Evolutionary conservation across 1,140 invertebrate species (phyloP), one percentile per base, ranked within the genome.

Genomic region (Orchestia grillus): DNA sequence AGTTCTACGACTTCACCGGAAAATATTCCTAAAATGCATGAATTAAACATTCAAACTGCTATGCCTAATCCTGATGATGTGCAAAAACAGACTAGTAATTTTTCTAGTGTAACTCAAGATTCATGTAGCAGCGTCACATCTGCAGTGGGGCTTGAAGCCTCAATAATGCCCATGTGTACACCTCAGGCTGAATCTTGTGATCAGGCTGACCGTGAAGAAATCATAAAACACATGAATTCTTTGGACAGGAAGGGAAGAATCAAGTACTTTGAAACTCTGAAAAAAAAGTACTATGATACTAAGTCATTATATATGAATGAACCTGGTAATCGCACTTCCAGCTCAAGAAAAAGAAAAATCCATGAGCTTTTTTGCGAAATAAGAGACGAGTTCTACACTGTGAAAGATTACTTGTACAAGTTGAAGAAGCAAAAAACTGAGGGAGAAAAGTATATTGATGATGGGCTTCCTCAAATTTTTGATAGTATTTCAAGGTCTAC

Each of bases 381-480:
- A 40, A 44, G 92, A 45, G 92, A 94, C 41, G 92, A 94, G 92
- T 94, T 94, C 44, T 94, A 94, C 44, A 94, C 92, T 94, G 92
- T 94, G 6, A 94, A 94, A 94, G 92, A 94, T 94, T 94, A 94
- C 41, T 40, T 94, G 43, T 94, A 94, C 44, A 44, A 94, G 19
- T 45, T 94, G 92, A 94, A 94, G 44, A 94, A 94, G 40, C 92
- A 94, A 47, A 94, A 94, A 47, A 44, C 92, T 8, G 44, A 90
- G 11, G n/a, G 41, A 42, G 88, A 44, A 41, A 90, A 8, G 15
- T 8, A 40, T 87, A 40, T n/a, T n/a, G 43, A 90, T 90, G 88
- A 19, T 90, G 4, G 41, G 8, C 16, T 28, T 23, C 15, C 88
- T 3, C n/a, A 90, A 42, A 42, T 90, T 42, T 41, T 90, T 90